Evolutionary conservation across 2,113 vertebrate genomes (phyloP).

Genomic region (Pedionomus torquatus): DNA sequence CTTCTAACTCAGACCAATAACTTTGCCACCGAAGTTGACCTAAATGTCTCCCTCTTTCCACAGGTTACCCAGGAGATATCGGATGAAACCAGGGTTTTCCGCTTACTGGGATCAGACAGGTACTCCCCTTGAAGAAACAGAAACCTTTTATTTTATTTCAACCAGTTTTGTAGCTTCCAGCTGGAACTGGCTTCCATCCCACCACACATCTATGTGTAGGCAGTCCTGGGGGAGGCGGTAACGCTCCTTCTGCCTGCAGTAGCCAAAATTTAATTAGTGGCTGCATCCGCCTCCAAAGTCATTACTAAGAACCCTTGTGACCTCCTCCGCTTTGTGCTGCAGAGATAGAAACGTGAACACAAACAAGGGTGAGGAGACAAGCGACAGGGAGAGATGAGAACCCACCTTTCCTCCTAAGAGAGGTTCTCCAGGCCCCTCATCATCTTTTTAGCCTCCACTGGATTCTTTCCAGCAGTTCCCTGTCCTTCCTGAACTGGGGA

Average conservation of each 20-base stretch:
- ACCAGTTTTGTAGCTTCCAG: not conserved
- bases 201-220: not conserved
- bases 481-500: too few species aligned
- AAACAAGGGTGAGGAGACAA: not conserved
- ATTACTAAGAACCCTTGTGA: not conserved
- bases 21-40: not conserved
- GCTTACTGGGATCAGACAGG: constrained; percentile 96
- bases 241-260: not conserved
- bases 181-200: not conserved
- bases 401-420: not conserved
- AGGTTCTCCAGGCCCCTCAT: too few species aligned
- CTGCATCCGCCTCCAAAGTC: not conserved
- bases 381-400: not conserved
- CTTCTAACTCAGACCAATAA: not conserved
- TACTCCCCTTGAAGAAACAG: constrained; percentile 57
- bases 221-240: not conserved
- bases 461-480: too few species aligned
- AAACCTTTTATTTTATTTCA: not conserved
- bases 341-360: not conserved
- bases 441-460: too few species aligned
- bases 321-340: not conserved
- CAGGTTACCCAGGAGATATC: constrained; percentile 98
- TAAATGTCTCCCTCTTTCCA: constrained; percentile 9
- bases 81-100: constrained; percentile 94
- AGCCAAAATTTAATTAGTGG: not conserved